Evolutionary conservation across 2,888 invertebrate genomes (phyloP).

Genomic region (Hyles lineata): DNA sequence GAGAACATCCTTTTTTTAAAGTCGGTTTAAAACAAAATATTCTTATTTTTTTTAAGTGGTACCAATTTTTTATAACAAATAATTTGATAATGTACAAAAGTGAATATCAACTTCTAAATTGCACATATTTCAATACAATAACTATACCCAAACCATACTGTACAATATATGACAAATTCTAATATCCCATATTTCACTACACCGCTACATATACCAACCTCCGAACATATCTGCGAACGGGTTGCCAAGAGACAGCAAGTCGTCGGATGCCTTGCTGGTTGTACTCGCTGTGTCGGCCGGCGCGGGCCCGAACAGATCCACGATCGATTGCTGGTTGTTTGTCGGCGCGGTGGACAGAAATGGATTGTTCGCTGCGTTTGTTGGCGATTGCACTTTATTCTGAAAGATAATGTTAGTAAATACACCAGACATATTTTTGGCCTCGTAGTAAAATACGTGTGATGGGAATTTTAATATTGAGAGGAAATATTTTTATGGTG

Average conservation of each 20-base stretch:
- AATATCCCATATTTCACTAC: not conserved
- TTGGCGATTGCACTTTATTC: slow-evolving; percentile 91
- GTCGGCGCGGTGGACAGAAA: slow-evolving; percentile 90
- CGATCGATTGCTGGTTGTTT: slow-evolving; percentile 83
- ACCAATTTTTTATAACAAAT: too few species aligned
- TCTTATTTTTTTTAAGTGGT: too few species aligned
- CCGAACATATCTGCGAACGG: slow-evolving; percentile 95
- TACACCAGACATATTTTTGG: not conserved
- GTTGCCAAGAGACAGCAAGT: slow-evolving; percentile 94
- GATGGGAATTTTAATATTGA: too few species aligned
- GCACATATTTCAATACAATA: too few species aligned
- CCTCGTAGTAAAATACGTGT: too few species aligned
- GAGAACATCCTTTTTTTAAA: too few species aligned
- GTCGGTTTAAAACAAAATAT: too few species aligned
- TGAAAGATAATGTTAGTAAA: slow-evolving; percentile 48
- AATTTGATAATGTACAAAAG: too few species aligned
- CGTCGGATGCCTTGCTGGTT: slow-evolving; percentile 91
- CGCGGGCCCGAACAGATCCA: slow-evolving; percentile 91
- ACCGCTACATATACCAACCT: slow-evolving; percentile 60
- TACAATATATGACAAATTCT: slow-evolving; percentile 9
- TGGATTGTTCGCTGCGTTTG: slow-evolving; percentile 91
- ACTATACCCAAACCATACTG: not conserved
- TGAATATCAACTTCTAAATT: too few species aligned
- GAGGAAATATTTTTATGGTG: too few species aligned
- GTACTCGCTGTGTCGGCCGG: slow-evolving; percentile 68